Evolutionary conservation across 1,140 invertebrate species (phyloP).

Genomic region (Euura saliciscinereae): DNA sequence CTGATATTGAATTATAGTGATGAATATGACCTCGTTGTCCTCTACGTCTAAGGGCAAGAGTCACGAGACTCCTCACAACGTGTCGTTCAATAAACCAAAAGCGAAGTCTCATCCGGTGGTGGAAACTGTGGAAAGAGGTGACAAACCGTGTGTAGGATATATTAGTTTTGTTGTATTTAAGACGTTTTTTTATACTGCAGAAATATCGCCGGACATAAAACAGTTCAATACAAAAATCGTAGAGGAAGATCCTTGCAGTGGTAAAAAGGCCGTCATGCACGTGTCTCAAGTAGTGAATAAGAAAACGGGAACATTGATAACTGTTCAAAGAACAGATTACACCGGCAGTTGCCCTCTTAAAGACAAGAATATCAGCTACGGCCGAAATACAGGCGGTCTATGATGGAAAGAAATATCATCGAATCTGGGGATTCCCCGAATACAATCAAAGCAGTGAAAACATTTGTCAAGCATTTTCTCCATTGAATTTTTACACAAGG

Average conservation of each 20-base stretch:
- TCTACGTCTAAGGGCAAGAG: not conserved
- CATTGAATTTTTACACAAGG: too few relatives aligned
- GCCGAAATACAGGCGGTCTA: not conserved
- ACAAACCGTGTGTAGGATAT: too few relatives aligned
- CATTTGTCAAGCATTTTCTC: too few relatives aligned
- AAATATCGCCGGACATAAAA: not conserved
- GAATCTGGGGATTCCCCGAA: not conserved
- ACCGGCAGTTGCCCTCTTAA: not conserved
- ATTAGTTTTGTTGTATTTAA: not conserved
- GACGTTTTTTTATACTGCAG: not conserved
- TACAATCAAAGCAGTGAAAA: too few relatives aligned
- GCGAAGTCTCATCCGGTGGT: not conserved
- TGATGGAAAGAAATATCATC: not conserved
- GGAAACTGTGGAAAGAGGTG: not conserved
- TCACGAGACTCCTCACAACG: not conserved
- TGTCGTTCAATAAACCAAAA: not conserved
- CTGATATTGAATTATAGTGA: not conserved
- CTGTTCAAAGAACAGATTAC: conserved; percentile 8
- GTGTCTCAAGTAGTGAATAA: conserved; percentile 3
- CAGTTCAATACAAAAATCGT: conserved; percentile 6
- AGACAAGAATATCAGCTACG: not conserved
- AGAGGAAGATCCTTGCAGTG: conserved; percentile 8
- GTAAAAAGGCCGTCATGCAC: not conserved
- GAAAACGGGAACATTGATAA: conserved; percentile 9
- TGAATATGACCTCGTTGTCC: not conserved